phyloP scores from a whole-genome alignment of 2,888 invertebrate genomes.

The Frankliniella intonsa region DNA sequence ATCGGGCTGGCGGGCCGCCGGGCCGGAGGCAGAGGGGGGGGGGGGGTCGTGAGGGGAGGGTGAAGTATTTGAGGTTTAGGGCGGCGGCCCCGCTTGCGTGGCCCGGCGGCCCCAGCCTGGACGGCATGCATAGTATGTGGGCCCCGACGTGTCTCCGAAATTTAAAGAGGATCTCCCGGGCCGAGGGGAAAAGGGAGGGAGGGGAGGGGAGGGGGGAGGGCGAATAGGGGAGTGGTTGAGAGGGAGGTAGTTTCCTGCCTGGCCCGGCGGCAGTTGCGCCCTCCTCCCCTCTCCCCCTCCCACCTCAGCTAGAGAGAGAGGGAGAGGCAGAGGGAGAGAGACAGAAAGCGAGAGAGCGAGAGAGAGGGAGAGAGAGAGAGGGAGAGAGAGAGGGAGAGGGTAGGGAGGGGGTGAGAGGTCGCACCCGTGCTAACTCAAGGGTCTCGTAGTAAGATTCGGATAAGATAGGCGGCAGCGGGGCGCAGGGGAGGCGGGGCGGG shows the following conservation, averaged over 20 bases:
- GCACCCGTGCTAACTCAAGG: neutral
- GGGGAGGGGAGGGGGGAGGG: neutral
- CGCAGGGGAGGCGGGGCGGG: neutral
- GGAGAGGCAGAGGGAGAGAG: too few species aligned
- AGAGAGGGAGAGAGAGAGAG: too few species aligned
- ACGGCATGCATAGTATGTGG: conserved; percentile 16
- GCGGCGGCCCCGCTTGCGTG: neutral
- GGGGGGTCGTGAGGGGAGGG: too few species aligned
- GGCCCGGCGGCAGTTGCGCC: neutral
- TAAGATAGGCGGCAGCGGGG: neutral
- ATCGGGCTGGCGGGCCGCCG: too few species aligned
- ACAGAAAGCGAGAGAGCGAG: too few species aligned
- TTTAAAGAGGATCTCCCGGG: neutral
- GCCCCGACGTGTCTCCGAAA: neutral
- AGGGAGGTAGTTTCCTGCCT: neutral
- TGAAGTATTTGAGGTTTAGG: too few species aligned
- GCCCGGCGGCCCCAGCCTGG: neutral
- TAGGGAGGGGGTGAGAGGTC: too few species aligned
- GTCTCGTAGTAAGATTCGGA: neutral
- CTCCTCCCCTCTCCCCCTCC: neutral
- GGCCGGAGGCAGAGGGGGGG: too few species aligned
- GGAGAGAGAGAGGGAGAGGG: too few species aligned
- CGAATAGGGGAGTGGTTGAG: neutral
- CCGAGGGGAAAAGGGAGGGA: neutral
- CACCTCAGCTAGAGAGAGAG: neutral